A percentile compares a stretch with the other conserved stretches of the same genome.
Evolutionary conservation across 2,888 invertebrate genomes (phyloP).

Genomic region (Chrysolina americana): DNA sequence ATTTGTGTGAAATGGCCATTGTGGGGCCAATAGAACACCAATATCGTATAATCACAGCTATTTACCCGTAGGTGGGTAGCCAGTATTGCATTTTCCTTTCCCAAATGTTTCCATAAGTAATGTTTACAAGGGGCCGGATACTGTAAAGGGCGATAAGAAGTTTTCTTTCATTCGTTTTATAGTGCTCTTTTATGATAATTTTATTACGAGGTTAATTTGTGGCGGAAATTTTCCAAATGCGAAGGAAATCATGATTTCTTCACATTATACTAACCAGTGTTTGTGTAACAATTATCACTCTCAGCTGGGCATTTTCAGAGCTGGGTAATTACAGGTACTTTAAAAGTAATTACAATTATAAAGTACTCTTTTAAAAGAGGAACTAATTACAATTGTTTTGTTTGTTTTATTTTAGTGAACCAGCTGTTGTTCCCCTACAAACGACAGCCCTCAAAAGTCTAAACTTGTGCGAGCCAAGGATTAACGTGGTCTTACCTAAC

Average conservation of each 20-base stretch:
- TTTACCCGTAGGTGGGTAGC: slow-evolving; percentile 32
- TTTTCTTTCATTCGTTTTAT: slow-evolving; percentile 4
- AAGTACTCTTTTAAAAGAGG: no score
- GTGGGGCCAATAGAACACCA: slow-evolving; percentile 32
- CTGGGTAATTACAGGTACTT: no score
- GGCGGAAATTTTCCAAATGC: background rate
- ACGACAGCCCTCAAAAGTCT: no score
- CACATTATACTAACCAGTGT: background rate
- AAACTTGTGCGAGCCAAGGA: no score
- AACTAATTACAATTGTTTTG: no score
- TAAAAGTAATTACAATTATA: no score
- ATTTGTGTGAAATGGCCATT: slow-evolving; percentile 39
- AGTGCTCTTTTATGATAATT: slow-evolving; percentile 4
- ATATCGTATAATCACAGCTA: slow-evolving; percentile 38
- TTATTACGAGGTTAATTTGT: background rate
- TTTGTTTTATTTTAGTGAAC: no score
- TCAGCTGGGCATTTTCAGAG: no score
- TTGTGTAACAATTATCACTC: background rate
- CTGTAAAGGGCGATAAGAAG: slow-evolving; percentile 5
- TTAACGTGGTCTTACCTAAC: no score
- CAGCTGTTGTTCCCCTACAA: no score
- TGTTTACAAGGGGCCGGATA: no score
- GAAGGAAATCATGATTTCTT: background rate
- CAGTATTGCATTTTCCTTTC: slow-evolving; percentile 38
- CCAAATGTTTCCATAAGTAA: no score